phyloP scores from a whole-genome alignment of 2,888 invertebrate genomes.

The Belgica antarctica region DNA sequence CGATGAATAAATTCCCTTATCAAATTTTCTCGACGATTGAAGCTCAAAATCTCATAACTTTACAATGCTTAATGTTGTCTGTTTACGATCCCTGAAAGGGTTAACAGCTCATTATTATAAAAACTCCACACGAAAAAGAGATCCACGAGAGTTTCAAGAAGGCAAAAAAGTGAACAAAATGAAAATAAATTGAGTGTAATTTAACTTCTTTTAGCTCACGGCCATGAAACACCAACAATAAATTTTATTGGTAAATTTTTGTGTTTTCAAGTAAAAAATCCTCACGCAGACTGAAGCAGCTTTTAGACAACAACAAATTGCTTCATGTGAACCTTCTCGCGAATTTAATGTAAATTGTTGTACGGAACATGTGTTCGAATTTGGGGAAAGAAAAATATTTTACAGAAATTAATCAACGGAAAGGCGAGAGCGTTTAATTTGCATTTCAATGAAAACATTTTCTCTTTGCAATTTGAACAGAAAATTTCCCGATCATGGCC shows the following conservation, averaged over 20 bases:
- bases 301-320: conserved; percentile 37
- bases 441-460: background rate
- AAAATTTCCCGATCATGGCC: background rate
- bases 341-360: conserved; percentile 15
- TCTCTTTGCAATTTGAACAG: conserved; percentile 3
- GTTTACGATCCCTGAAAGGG: conserved; percentile 23
- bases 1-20: background rate
- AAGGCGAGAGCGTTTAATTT: conserved; percentile 25
- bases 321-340: conserved; percentile 23
- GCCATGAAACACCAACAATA: conserved; percentile 31
- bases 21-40: background rate
- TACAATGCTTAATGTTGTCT: background rate
- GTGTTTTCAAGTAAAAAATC: conserved; percentile 3
- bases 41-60: background rate
- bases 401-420: conserved; percentile 9
- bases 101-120: conserved; percentile 35
- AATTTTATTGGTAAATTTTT: conserved; percentile 29
- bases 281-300: conserved; percentile 17
- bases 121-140: conserved; percentile 11
- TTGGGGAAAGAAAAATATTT: background rate
- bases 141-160: background rate
- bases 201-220: conserved; percentile 35
- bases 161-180: conserved; percentile 35
- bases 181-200: conserved; percentile 41
- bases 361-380: conserved; percentile 22